Conservation (phyloP, 1,140 invertebrate species). For the Cydia splendana region DNA sequence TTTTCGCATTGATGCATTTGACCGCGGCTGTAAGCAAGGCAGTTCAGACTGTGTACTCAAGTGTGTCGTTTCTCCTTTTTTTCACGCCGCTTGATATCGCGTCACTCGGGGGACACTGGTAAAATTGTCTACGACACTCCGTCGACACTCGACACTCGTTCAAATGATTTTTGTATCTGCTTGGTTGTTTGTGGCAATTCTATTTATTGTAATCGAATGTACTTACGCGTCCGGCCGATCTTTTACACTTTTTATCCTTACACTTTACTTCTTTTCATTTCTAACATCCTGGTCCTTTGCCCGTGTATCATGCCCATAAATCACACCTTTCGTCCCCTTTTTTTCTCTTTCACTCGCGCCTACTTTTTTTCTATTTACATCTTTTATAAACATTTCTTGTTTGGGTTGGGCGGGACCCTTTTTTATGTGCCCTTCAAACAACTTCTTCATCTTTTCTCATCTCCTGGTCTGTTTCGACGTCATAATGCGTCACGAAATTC, state of each 20-base stretch:
- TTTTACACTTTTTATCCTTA: neutral
- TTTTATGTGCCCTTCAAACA: neutral
- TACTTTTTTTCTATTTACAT: neutral
- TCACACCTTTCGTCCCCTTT: neutral
- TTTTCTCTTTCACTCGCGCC: neutral
- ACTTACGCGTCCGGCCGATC: conserved; percentile 6
- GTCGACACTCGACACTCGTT: conserved; percentile 13
- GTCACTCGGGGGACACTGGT: conserved; percentile 78
- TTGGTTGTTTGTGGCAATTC: conserved; percentile 29
- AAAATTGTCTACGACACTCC: conserved; percentile 61
- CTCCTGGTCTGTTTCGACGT: neutral
- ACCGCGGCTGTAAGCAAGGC: conserved; percentile 42
- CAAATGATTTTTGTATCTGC: conserved; percentile 8
- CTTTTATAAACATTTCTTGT: neutral
- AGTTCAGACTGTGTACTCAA: conserved; percentile 58
- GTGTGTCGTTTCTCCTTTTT: conserved; percentile 74
- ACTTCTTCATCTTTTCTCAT: conserved; percentile 5
- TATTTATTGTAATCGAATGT: conserved; percentile 8
- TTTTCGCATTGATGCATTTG: conserved; percentile 3
- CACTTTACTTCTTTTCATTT: conserved; percentile 11
- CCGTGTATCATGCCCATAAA: neutral
- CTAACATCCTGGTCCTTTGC: neutral
- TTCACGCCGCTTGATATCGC: conserved; percentile 78
- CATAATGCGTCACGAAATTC: conserved; percentile 1
- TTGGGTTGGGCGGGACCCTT: neutral